These are phyloP conservation scores for Scaptomyza parva DNA, from an alignment of 2,888 invertebrate species.

Conservation along the genomic window DNA sequence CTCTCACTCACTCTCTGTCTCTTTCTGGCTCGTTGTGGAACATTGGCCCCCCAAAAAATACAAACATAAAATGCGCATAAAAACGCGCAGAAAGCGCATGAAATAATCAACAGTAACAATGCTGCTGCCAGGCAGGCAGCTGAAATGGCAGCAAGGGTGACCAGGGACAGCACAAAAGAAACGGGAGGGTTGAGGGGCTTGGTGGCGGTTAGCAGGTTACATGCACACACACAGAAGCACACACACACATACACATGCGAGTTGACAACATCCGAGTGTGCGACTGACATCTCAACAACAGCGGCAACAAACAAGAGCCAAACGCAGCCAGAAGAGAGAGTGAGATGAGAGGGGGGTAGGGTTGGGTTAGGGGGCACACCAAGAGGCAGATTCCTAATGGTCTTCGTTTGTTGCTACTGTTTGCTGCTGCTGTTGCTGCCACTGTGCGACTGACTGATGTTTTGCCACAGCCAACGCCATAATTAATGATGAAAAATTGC, in stretches of 20 bases:
- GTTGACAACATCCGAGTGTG: conserved; percentile 75
- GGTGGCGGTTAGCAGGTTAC: conserved; percentile 3
- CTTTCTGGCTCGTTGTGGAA: conserved; percentile 9
- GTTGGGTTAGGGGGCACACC: background rate
- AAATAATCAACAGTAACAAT: conserved; percentile 77
- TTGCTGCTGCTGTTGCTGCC: conserved; percentile 41
- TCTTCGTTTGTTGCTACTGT: conserved; percentile 60
- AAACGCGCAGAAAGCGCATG: conserved; percentile 76
- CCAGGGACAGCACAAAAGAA: conserved; percentile 22
- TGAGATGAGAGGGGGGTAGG: background rate
- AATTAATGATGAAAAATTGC: conserved; percentile 79
- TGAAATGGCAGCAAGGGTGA: conserved; percentile 40
- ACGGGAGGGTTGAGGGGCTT: background rate
- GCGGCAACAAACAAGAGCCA: conserved; percentile 40
- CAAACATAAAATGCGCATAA: conserved; percentile 78
- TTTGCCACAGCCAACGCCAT: conserved; percentile 77
- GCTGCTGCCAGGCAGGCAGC: no score
- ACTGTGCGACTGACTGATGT: conserved; percentile 71
- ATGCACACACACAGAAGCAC: conserved; percentile 4
- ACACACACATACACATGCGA: conserved; percentile 46
- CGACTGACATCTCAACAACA: conserved; percentile 75
- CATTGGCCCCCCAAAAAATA: conserved; percentile 65
- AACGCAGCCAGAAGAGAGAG: conserved; percentile 6
- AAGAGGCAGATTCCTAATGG: conserved; percentile 62
- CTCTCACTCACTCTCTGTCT: background rate